Evolutionary conservation across 2,113 vertebrate genomes (phyloP).

Genomic region (Apeltes quadracus): DNA sequence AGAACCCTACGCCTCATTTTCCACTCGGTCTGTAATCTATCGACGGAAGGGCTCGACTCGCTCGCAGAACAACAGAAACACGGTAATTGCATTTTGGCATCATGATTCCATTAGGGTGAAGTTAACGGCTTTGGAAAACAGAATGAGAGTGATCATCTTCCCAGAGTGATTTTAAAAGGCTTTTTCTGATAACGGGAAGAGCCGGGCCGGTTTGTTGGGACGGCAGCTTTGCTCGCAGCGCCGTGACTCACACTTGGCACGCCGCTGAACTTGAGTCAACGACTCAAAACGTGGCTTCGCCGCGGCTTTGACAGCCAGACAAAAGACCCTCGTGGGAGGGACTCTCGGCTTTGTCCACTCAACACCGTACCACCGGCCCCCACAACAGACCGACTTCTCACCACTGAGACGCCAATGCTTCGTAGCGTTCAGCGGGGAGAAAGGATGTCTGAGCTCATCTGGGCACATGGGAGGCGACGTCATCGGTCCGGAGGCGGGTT

Average conservation of each 20-base stretch:
- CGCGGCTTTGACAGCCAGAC: slow-evolving; percentile 53
- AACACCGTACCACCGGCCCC: slow-evolving; percentile 34
- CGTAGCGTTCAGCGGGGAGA: slow-evolving; percentile 7
- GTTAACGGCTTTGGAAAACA: slow-evolving; percentile 17
- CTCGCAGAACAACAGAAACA: slow-evolving; percentile 39
- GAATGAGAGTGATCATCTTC: slow-evolving; percentile 6
- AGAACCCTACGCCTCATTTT: slow-evolving; percentile 12
- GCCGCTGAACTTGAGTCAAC: slow-evolving; percentile 56
- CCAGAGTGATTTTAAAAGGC: slow-evolving; percentile 7
- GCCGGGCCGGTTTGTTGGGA: slow-evolving; percentile 9
- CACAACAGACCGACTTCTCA: slow-evolving; percentile 8
- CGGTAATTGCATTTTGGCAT: slow-evolving; percentile 54
- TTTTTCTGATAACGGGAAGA: slow-evolving; percentile 16
- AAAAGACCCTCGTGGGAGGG: slow-evolving; percentile 58
- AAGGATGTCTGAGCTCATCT: slow-evolving; percentile 37
- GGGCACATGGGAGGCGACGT: slow-evolving; percentile 24
- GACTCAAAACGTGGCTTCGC: slow-evolving; percentile 65
- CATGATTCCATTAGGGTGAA: slow-evolving; percentile 18
- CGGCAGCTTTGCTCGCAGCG: slow-evolving; percentile 35
- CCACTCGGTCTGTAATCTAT: slow-evolving; percentile 32
- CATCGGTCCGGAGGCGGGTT: slow-evolving; percentile 29
- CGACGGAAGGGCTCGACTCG: slow-evolving; percentile 3
- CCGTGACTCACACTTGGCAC: slow-evolving; percentile 68
- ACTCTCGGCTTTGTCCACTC: slow-evolving; percentile 64
- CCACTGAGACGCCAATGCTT: slow-evolving; percentile 6